These are phyloP conservation scores for Therioaphis trifolii DNA, from an alignment of 2,888 invertebrate species.

Conservation along the genomic window DNA sequence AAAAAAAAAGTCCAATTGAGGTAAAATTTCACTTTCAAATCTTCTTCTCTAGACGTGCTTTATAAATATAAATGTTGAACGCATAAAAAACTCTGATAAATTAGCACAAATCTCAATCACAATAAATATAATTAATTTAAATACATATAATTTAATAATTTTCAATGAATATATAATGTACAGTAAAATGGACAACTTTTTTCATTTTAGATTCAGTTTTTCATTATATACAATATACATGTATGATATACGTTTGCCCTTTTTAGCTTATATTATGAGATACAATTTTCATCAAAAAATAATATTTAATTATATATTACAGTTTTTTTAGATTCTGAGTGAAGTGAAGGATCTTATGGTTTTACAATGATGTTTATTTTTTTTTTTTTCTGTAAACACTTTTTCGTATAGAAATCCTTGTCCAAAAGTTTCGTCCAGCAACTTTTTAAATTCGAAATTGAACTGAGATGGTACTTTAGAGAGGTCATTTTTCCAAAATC, in stretches of 20 bases:
- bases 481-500: no score
- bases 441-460: no score
- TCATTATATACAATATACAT: background rate
- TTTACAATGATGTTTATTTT: no score
- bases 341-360: no score
- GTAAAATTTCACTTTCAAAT: background rate
- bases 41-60: background rate
- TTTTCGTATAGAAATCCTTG: no score
- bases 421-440: no score
- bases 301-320: background rate
- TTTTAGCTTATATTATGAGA: background rate
- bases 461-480: no score
- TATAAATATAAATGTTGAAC: slow-evolving; percentile 13
- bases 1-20: background rate
- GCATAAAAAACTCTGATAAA: slow-evolving; percentile 13
- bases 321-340: background rate
- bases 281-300: background rate
- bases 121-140: slow-evolving; percentile 29
- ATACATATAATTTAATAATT: background rate
- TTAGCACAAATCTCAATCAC: background rate
- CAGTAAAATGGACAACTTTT: background rate
- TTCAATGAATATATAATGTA: background rate
- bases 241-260: background rate
- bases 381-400: no score
- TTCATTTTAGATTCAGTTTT: background rate